Conservation (phyloP, 2,888 invertebrate genomes). For the Drosophila koepferae region DNA sequence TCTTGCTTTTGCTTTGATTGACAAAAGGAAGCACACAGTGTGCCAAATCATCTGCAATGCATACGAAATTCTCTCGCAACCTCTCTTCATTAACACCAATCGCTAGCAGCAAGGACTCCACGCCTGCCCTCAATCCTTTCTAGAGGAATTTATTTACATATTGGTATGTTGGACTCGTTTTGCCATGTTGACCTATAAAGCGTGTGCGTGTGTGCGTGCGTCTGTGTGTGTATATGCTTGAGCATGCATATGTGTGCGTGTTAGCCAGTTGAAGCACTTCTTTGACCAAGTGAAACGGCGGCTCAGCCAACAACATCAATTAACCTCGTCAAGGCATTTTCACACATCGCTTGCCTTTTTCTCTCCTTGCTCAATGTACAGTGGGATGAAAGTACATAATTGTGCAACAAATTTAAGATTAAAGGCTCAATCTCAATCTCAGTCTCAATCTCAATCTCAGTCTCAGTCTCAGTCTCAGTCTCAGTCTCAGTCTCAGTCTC, state of each 20-base stretch:
- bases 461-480: not conserved
- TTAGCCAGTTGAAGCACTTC: constrained; percentile 46
- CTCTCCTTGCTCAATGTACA: constrained; percentile 1
- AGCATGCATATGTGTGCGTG: constrained; percentile 2
- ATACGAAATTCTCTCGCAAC: not conserved
- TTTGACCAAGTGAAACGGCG: constrained; percentile 50
- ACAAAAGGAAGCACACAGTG: not conserved
- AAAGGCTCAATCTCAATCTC: not conserved
- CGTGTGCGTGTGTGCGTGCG: constrained; percentile 15
- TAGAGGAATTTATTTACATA: constrained; percentile 28
- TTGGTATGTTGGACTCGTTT: constrained; percentile 17
- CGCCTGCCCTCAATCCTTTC: not conserved
- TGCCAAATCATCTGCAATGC: constrained; percentile 18
- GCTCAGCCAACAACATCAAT: constrained; percentile 64
- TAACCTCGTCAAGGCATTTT: constrained; percentile 53
- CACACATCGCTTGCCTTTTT: constrained; percentile 22
- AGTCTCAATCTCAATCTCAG: not conserved
- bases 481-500: constrained; percentile 1
- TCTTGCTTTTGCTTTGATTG: not conserved
- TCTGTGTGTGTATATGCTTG: not conserved
- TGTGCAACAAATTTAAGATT: not conserved
- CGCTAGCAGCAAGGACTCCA: not conserved
- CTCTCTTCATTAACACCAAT: constrained; percentile 8
- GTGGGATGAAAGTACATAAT: not conserved
- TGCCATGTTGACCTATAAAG: constrained; percentile 42